A percentile compares a stretch with the other conserved stretches of the same genome.
These are phyloP conservation scores for Watsonalla cultraria DNA, from an alignment of 2,888 invertebrate genomes.

Conservation along the genomic window DNA sequence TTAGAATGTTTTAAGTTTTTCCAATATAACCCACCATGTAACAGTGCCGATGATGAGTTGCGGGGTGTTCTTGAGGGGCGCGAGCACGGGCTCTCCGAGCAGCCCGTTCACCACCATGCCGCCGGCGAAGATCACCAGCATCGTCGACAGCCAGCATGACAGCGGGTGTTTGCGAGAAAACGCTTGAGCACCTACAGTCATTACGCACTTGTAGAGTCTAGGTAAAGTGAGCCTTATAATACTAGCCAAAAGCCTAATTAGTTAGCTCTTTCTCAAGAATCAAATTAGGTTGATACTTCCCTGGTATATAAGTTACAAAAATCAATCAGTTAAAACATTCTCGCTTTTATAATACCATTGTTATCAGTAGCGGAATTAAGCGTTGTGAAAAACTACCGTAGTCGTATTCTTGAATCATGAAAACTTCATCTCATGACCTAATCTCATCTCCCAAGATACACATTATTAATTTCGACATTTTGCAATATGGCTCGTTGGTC, in stretches of 20 bases:
- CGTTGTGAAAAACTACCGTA: no score
- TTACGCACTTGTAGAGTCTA: not conserved
- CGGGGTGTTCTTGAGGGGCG: conserved; percentile 96
- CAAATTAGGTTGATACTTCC: no score
- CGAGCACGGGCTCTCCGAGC: conserved; percentile 96
- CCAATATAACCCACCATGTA: conserved; percentile 85
- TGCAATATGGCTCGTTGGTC: conserved; percentile 71
- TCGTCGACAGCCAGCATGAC: conserved; percentile 98
- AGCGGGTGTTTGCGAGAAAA: conserved; percentile 98
- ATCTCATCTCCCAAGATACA: conserved; percentile 2
- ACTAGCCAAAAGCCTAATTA: no score
- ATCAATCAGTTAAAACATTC: no score
- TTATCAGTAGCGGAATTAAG: no score
- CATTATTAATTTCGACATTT: conserved; percentile 35
- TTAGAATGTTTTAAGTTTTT: not conserved
- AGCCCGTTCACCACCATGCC: conserved; percentile 97
- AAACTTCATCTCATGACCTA: no score
- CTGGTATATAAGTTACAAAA: no score
- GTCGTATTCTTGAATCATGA: no score
- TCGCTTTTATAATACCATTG: no score
- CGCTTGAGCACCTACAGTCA: conserved; percentile 85
- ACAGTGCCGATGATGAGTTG: conserved; percentile 94
- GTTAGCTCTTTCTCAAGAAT: no score
- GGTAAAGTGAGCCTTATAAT: no score
- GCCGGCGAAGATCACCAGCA: conserved; percentile 98